Base-by-base conservation (phyloP, 2,888 invertebrate species). In the Baronia brevicornis region DNA sequence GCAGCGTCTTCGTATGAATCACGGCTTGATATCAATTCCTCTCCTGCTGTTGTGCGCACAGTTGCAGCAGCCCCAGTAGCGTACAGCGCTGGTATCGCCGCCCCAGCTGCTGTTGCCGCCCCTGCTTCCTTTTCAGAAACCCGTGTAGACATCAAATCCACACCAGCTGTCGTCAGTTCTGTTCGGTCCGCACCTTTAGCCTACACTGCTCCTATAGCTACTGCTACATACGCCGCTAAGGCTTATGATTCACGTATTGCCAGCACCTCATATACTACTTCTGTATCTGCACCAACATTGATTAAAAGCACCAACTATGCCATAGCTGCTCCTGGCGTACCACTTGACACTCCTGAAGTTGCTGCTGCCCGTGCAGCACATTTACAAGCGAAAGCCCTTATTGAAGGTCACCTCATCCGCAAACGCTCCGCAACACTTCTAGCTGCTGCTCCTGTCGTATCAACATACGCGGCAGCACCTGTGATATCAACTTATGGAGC, bases 291-390 rank as follows among this genome's bases (percentile, higher is more conserved):
- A n/a, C n/a, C n/a, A n/a, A n/a, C n/a, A n/a, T n/a, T n/a, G n/a
- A n/a, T n/a, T n/a, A n/a, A n/a, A n/a, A n/a, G n/a, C n/a, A n/a
- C n/a, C n/a, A n/a, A n/a, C n/a, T n/a, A n/a, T n/a, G n/a, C n/a
- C n/a, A n/a, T n/a, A n/a, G n/a, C n/a, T n/a, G n/a, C n/a, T n/a
- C n/a, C n/a, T n/a, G 84, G 84, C 31, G 84, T 84, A n/a, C 84
- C 84, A 14, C 62, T 84, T 23, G 82, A 85, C 51, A 84, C 34
- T 3, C 34, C 34, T 4, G 36, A 36, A 8, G 84, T 84, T 5
- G 80, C 84, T 28, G 79, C 82, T 33, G 84, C 82, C 17, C 79
- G 78, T 34, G 70, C 71, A 27, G 73, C 69, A 4, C 84, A 80
- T 63, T 79, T 55, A 68, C 74, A 78, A 33, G 75, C 82, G 28